Conservation (phyloP, 30 jellyfish, hydroid and myxozoan genomes). For the Cassiopea andromeda region DNA sequence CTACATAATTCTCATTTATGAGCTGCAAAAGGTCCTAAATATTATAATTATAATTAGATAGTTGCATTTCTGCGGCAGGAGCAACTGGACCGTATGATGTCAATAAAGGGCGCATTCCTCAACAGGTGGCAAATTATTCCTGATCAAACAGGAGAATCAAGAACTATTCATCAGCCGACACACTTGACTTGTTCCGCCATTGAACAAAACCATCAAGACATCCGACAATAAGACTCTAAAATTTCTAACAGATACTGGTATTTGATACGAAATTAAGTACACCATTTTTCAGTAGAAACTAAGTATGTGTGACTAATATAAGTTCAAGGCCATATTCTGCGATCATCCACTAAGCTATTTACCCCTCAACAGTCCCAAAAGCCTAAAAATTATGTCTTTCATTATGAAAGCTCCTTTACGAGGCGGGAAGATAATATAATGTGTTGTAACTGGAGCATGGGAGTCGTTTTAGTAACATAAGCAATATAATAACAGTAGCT, state of each 20-base stretch:
- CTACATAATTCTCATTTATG: conserved; percentile 40
- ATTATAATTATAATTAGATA: conserved; percentile 26
- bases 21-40: conserved; percentile 27
- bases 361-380: no score
- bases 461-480: no score
- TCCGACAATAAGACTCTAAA: conserved; percentile 1
- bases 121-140: conserved; percentile 66
- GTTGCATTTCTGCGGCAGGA: conserved; percentile 45
- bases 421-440: no score
- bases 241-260: background rate
- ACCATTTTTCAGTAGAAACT: no score
- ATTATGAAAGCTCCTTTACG: no score
- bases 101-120: conserved; percentile 53
- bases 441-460: no score
- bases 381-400: no score
- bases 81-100: conserved; percentile 60
- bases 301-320: no score
- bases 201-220: conserved; percentile 36
- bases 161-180: conserved; percentile 52
- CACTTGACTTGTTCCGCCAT: conserved; percentile 64
- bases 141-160: conserved; percentile 37
- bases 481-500: no score
- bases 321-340: no score
- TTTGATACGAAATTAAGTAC: no score
- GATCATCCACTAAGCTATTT: no score